These are phyloP conservation scores for Aphelenchoides fujianensis DNA, from an alignment of 1,140 invertebrate species.

Conservation along the genomic window DNA sequence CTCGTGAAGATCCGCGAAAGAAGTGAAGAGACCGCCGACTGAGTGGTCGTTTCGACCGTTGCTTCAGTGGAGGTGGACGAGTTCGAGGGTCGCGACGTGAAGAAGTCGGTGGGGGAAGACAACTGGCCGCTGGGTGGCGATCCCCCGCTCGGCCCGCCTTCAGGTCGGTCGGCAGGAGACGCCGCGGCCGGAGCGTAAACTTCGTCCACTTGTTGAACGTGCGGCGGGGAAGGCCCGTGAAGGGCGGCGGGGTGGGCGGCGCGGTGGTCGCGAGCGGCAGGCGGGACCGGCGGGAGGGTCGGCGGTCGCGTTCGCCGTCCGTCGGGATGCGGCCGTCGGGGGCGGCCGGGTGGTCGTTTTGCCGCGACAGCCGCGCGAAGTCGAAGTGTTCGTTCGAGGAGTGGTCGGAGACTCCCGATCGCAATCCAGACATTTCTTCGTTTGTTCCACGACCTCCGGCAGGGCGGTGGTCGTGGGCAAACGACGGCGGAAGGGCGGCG, in stretches of 20 bases:
- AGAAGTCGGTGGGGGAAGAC: no score
- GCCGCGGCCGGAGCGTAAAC: not conserved
- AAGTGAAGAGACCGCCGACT: not conserved
- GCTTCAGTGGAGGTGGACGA: no score
- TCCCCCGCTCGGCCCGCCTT: not conserved
- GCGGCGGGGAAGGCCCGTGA: not conserved
- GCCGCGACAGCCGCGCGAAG: not conserved
- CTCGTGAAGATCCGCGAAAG: not conserved
- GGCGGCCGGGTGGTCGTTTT: no score
- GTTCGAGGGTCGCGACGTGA: no score
- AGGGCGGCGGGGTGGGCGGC: not conserved
- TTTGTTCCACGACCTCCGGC: not conserved
- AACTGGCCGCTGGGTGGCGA: no score
- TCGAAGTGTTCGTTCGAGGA: not conserved
- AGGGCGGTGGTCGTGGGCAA: not conserved
- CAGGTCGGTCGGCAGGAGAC: not conserved
- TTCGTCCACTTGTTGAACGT: constrained; percentile 11
- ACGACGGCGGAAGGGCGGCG: not conserved
- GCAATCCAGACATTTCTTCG: not conserved
- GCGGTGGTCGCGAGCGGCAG: not conserved
- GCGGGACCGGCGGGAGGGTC: not conserved
- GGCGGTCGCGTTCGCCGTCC: not conserved
- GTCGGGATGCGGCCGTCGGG: no score
- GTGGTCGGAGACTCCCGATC: not conserved
- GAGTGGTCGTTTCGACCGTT: no score